These are phyloP conservation scores for Polyommatus iphigenia DNA, from an alignment of 2,888 invertebrate species.

Conservation along the genomic window DNA sequence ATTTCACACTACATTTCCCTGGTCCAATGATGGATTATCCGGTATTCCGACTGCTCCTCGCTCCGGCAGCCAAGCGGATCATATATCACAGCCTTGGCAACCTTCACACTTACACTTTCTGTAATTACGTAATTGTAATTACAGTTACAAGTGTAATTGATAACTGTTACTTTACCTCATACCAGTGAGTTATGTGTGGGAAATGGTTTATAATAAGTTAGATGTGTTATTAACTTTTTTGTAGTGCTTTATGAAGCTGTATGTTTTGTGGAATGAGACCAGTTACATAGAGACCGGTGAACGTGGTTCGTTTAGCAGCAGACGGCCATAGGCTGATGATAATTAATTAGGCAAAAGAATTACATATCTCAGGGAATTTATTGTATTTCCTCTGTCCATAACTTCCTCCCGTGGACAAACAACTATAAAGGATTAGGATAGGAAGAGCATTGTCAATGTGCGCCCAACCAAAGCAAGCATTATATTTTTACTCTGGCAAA, in stretches of 20 bases:
- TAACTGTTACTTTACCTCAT: not conserved
- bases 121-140: conserved; percentile 15
- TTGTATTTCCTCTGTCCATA: too few species aligned
- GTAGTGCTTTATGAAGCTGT: not conserved
- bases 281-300: not conserved
- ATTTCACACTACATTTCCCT: not conserved
- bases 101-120: conserved; percentile 27
- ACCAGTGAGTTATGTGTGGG: not conserved
- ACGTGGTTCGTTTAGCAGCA: too few species aligned
- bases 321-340: not conserved
- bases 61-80: conserved; percentile 35
- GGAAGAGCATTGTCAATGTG: too few species aligned
- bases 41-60: conserved; percentile 10
- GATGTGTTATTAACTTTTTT: not conserved
- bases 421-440: too few species aligned
- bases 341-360: not conserved
- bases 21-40: not conserved
- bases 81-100: conserved; percentile 35
- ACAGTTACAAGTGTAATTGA: conserved; percentile 6
- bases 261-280: not conserved
- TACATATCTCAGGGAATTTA: not conserved
- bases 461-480: too few species aligned
- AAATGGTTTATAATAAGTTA: not conserved
- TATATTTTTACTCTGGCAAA: too few species aligned
- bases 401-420: too few species aligned